These are phyloP conservation scores for Pygoscelis adeliae DNA, from an alignment of 2,113 vertebrate species.

Conservation along the genomic window DNA sequence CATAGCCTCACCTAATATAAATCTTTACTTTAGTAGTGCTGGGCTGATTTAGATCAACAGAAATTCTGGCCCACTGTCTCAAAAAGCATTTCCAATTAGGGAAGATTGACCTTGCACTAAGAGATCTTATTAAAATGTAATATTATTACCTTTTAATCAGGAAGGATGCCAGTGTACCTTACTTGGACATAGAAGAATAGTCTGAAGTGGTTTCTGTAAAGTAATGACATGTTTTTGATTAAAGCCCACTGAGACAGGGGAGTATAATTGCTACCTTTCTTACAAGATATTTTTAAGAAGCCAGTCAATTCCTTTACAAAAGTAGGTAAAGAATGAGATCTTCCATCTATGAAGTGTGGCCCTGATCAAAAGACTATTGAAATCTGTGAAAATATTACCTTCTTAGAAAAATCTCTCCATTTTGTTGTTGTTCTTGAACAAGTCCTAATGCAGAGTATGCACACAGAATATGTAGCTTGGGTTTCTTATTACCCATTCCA, in stretches of 20 bases:
- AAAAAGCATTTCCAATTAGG: neutral
- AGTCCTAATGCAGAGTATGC: neutral
- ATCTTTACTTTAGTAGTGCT: neutral
- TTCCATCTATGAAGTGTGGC: neutral
- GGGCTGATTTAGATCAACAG: neutral
- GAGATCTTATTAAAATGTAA: neutral
- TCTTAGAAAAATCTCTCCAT: neutral
- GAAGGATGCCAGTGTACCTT: neutral
- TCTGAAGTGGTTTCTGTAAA: neutral
- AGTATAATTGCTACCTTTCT: neutral
- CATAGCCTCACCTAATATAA: neutral
- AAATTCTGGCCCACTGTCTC: neutral
- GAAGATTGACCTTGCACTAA: neutral
- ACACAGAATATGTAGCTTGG: neutral
- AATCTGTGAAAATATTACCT: neutral
- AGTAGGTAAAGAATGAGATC: neutral
- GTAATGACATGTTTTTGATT: neutral
- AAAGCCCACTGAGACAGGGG: neutral
- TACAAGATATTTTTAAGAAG: neutral
- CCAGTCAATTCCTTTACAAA: neutral
- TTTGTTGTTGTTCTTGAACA: neutral
- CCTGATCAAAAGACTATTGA: neutral
- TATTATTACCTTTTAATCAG: slow-evolving; percentile 18
- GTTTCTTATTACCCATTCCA: neutral
- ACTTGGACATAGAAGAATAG: neutral